Evolutionary conservation across 2,888 invertebrate genomes (phyloP).

Genomic region (Cyaniris semiargus): DNA sequence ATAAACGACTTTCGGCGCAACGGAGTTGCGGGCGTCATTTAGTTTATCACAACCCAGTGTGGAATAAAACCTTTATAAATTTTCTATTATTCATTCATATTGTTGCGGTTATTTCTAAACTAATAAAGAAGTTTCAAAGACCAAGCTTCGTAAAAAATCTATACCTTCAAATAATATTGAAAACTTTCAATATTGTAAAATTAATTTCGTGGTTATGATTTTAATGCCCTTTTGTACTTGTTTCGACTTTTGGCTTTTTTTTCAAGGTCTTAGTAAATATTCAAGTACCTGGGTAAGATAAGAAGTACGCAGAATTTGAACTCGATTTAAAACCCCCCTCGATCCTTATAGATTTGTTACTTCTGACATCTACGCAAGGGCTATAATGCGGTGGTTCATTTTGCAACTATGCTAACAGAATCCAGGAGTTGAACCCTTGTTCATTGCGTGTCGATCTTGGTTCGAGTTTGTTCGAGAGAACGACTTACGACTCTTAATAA

Average conservation of each 20-base stretch:
- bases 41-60: too few species aligned
- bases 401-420: too few species aligned
- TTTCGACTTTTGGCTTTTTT: background rate
- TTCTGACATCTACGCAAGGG: background rate
- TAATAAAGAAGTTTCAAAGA: background rate
- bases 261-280: background rate
- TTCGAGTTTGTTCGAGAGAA: too few species aligned
- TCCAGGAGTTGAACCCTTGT: too few species aligned
- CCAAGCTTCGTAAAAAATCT: background rate
- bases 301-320: background rate
- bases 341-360: background rate
- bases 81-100: background rate
- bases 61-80: too few species aligned
- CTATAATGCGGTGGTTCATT: too few species aligned
- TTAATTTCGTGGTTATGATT: background rate
- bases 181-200: background rate
- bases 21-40: too few species aligned
- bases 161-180: background rate
- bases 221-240: background rate
- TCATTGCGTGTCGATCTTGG: too few species aligned
- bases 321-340: background rate
- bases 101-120: background rate
- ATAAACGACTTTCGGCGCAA: too few species aligned
- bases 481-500: too few species aligned
- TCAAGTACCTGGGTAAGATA: background rate